These are phyloP conservation scores for Arrhopalites spinosus DNA, from an alignment of 2,888 invertebrate species.

Conservation along the genomic window DNA sequence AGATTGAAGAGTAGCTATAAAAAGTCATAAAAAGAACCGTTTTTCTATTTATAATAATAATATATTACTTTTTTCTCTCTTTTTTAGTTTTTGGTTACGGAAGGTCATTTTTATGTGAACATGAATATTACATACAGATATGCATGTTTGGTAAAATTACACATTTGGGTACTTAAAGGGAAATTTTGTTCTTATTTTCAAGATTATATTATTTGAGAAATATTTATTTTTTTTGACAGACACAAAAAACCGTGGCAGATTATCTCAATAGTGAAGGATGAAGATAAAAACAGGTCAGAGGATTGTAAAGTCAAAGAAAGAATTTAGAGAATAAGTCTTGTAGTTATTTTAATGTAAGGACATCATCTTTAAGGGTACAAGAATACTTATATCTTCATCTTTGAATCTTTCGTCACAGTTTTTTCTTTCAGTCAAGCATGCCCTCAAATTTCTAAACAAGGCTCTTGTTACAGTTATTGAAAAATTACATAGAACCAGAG, in stretches of 20 bases:
- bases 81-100: background rate
- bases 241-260: too few relatives aligned
- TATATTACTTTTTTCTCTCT: background rate
- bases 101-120: background rate
- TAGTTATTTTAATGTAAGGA: background rate
- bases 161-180: too few relatives aligned
- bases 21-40: conserved; percentile 7
- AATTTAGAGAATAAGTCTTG: background rate
- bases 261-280: background rate
- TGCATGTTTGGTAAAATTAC: background rate
- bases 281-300: background rate
- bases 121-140: background rate
- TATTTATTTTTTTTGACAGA: too few relatives aligned
- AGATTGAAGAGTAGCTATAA: background rate
- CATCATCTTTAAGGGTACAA: background rate
- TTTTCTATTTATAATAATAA: background rate
- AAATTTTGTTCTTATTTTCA: too few relatives aligned
- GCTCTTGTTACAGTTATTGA: too few relatives aligned
- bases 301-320: background rate
- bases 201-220: too few relatives aligned
- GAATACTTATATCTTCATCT: background rate
- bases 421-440: too few relatives aligned
- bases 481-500: too few relatives aligned
- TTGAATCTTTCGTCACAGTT: background rate
- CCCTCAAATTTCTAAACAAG: too few relatives aligned